Evolutionary conservation across 2,797 vertebrate genomes (phyloP).

Genomic region (Bryconaethiops microstoma): DNA sequence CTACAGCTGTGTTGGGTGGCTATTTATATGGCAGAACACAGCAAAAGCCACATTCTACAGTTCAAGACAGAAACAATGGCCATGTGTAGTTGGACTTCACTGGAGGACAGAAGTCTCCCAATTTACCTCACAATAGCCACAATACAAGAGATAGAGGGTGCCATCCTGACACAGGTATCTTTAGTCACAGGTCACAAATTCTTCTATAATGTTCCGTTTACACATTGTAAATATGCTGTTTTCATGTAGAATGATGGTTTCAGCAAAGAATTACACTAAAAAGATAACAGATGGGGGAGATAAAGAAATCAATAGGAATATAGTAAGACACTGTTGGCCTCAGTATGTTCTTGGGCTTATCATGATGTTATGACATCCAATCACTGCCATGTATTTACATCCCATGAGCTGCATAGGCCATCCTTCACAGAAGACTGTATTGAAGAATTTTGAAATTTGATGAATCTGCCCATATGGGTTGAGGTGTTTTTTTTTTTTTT

Average conservation of each 20-base stretch:
- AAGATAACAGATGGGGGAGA: not conserved
- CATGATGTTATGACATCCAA: slow-evolving; percentile 1
- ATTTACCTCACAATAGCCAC: slow-evolving; percentile 31
- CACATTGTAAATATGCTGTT: not conserved
- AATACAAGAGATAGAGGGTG: slow-evolving; percentile 20
- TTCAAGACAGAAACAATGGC: slow-evolving; percentile 18
- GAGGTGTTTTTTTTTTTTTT: not conserved
- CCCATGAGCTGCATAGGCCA: not conserved
- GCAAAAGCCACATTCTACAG: slow-evolving; percentile 17
- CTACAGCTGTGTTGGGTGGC: slow-evolving; percentile 15
- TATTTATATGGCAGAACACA: slow-evolving; percentile 5
- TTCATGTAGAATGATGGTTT: slow-evolving; percentile 22
- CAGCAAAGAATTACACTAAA: slow-evolving; percentile 5
- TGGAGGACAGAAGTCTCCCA: slow-evolving; percentile 22
- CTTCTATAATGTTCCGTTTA: slow-evolving; percentile 1
- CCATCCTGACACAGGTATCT: slow-evolving; percentile 18
- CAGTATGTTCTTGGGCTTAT: slow-evolving; percentile 9
- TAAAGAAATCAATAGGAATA: not conserved
- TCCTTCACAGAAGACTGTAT: not conserved
- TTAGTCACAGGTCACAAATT: not conserved
- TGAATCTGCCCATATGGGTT: slow-evolving; percentile 14
- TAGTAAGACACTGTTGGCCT: slow-evolving; percentile 9
- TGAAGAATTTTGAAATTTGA: slow-evolving; percentile 4
- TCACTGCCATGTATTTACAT: slow-evolving; percentile 26
- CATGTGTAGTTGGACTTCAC: slow-evolving; percentile 19